phyloP scores from a whole-genome alignment of 1,140 invertebrate species.

The Marisa cornuarietis region DNA sequence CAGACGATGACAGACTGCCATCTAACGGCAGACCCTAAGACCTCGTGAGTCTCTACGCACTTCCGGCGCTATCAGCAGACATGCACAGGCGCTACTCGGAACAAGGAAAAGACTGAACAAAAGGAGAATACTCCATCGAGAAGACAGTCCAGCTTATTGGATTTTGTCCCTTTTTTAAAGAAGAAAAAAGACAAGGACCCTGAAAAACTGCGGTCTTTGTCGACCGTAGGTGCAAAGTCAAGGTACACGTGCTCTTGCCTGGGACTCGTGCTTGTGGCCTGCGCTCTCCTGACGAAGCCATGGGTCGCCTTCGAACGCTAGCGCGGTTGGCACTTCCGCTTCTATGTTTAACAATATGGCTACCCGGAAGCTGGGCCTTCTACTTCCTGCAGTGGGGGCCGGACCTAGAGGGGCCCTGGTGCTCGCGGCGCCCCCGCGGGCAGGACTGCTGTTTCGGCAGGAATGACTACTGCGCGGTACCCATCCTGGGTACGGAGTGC shows the following conservation, averaged over 20 bases:
- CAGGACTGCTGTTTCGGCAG: slow-evolving; percentile 75
- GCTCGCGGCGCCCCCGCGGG: slow-evolving; percentile 37
- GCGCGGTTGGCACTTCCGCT: neutral
- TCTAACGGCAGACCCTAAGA: no score
- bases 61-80: no score
- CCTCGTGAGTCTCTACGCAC: no score
- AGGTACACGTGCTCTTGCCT: neutral
- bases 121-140: no score
- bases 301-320: neutral
- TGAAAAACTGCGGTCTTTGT: neutral
- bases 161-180: no score
- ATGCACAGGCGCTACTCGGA: no score
- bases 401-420: slow-evolving; percentile 49
- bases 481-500: slow-evolving; percentile 81
- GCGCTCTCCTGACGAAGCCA: neutral
- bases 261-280: neutral
- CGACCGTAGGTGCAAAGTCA: neutral
- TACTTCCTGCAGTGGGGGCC: slow-evolving; percentile 42
- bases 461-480: slow-evolving; percentile 78
- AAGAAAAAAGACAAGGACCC: no score
- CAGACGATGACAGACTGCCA: no score
- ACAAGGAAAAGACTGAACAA: no score
- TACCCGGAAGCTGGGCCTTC: neutral
- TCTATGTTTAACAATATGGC: neutral
- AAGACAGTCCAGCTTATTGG: no score